Evolutionary conservation across 2,888 invertebrate genomes (phyloP).

Genomic region (Desoria tigrina): DNA sequence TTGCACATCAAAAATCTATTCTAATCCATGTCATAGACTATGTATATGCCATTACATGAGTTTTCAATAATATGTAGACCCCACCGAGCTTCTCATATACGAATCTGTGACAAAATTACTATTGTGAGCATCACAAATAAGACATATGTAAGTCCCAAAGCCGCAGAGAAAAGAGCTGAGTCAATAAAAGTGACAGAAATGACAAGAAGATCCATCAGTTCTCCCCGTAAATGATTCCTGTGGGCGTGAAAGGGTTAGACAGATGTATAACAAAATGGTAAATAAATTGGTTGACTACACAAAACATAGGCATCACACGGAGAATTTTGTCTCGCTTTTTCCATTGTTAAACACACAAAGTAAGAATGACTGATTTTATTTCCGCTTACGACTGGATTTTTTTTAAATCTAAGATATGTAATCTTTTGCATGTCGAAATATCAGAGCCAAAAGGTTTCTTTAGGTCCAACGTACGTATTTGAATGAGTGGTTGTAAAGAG

Average conservation of each 20-base stretch:
- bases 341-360: not conserved
- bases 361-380: too few species aligned
- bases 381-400: too few species aligned
- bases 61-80: too few species aligned
- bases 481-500: too few species aligned
- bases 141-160: not conserved
- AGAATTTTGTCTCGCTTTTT: conserved; percentile 10
- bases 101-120: not conserved
- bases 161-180: conserved; percentile 5
- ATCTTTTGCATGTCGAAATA: too few species aligned
- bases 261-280: conserved; percentile 40
- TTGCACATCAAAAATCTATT: too few species aligned
- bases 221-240: conserved; percentile 20
- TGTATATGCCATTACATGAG: too few species aligned
- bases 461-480: too few species aligned
- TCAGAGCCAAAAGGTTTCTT: too few species aligned
- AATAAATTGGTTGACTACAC: conserved; percentile 39
- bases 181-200: conserved; percentile 45
- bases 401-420: too few species aligned
- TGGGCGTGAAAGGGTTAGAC: conserved; percentile 38
- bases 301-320: conserved; percentile 14
- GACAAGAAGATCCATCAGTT: conserved; percentile 40
- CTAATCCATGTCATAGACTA: too few species aligned
- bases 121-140: not conserved
- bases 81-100: too few species aligned